These are phyloP conservation scores for Eptatretus burgeri DNA, from an alignment of 2,113 vertebrate genomes.

Conservation along the genomic window DNA sequence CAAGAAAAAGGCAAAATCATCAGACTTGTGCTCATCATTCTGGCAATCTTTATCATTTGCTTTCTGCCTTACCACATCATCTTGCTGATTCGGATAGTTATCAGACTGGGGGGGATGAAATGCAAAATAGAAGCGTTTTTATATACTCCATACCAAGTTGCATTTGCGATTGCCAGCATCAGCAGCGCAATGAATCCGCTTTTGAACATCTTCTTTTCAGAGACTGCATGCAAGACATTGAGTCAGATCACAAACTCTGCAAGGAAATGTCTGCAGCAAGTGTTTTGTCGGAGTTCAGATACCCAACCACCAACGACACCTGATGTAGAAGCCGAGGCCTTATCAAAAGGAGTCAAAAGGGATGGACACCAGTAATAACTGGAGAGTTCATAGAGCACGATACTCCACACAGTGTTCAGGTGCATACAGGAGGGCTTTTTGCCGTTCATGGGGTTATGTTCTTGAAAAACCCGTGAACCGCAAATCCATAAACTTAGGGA, in stretches of 20 bases:
- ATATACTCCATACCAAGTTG: conserved; percentile 41
- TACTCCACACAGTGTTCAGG: too few relatives aligned
- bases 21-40: conserved; percentile 42
- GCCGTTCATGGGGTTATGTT: too few relatives aligned
- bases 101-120: conserved; percentile 23
- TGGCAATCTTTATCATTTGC: conserved; percentile 44
- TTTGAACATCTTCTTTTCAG: conserved; percentile 57
- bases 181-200: conserved; percentile 65
- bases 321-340: too few relatives aligned
- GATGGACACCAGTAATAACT: too few relatives aligned
- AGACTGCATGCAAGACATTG: conserved; percentile 38
- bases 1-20: conserved; percentile 58
- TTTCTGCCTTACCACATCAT: conserved; percentile 55
- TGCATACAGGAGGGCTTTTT: too few relatives aligned
- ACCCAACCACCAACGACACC: too few relatives aligned
- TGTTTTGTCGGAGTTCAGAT: too few relatives aligned
- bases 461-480: too few relatives aligned
- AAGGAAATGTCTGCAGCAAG: conserved; percentile 13
- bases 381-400: too few relatives aligned
- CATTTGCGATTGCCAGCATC: conserved; percentile 50
- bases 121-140: conserved; percentile 42
- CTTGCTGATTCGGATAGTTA: conserved; percentile 24
- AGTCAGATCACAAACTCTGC: conserved; percentile 27
- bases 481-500: too few relatives aligned
- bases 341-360: too few relatives aligned